Evolutionary conservation across 1,140 invertebrate species (phyloP), one percentile per base, ranked within the genome.

Genomic region (Drosophila novamexicana): DNA sequence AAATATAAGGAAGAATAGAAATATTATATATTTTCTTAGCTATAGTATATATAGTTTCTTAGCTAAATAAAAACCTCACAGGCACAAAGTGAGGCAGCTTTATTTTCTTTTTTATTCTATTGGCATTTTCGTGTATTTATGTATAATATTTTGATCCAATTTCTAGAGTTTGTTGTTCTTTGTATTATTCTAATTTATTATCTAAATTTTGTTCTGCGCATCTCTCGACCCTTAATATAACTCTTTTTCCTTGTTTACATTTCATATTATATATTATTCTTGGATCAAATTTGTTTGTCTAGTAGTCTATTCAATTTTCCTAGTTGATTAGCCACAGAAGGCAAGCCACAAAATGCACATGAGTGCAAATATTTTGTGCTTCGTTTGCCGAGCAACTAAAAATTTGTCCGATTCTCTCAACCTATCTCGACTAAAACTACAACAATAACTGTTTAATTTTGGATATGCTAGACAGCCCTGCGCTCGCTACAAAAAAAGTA

Each of bases 371-470:
- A 56, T 47, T 39, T 54, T 65, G 2, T 52, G 29, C 10, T 34
- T 42, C n/a, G 37, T 45, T 62, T 58, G 53, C 6, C n/a, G 45
- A 44, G 36, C 22, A 57, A 40, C 42, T 50, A 40, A 58, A 66
- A 47, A 32, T n/a, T 14, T 61, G 36, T 40, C 36, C 5, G 14
- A 37, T 7, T 50, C 10, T 47, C 16, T 32, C 5, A 34, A 14
- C 16, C 7, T 8, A 3, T 16, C 42, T 16, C 16, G 18, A 14
- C 52, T n/a, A 37, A 16, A 34, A 7, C 57, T 10, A 62, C 59
- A 49, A 50, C n/a, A 62, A 39, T 22, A 39, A 62, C 44, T 62
- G 12, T 34, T 49, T 62, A 49, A 49, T 62, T 62, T 49, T 8
- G 34, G 7, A 10, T 9, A 49, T 37, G 7, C 22, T 29, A 32